phyloP scores from a whole-genome alignment of 64 coral and sea anemone species.

The Dendronephthya gigantea region DNA sequence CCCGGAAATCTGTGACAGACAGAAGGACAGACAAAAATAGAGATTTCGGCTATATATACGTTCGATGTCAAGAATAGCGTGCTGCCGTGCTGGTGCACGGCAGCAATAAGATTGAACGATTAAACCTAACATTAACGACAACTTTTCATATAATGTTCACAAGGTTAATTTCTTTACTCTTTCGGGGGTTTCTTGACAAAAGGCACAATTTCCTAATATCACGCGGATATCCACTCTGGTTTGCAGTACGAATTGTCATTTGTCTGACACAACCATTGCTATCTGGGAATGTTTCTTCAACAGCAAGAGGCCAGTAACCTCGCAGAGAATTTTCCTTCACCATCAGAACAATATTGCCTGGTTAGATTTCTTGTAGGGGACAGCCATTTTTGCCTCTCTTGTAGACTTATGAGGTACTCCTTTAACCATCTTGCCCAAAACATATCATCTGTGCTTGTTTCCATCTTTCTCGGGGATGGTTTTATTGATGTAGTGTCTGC shows the following conservation, averaged over 20 bases:
- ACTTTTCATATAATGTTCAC: too few relatives aligned
- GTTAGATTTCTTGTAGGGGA: neutral
- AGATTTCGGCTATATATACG: too few relatives aligned
- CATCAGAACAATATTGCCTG: neutral
- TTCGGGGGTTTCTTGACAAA: too few relatives aligned
- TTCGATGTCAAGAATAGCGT: too few relatives aligned
- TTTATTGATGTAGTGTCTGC: neutral
- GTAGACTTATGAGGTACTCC: slow-evolving; percentile 6
- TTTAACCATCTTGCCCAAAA: slow-evolving; percentile 24
- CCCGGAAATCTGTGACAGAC: too few relatives aligned
- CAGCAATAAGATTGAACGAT: too few relatives aligned
- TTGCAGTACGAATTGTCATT: neutral
- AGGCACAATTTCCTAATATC: slow-evolving; percentile 24
- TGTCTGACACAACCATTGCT: neutral
- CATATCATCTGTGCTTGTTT: neutral
- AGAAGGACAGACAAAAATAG: too few relatives aligned
- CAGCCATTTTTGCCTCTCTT: slow-evolving; percentile 18
- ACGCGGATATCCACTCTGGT: neutral
- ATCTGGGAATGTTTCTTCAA: slow-evolving; percentile 13
- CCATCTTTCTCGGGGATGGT: neutral
- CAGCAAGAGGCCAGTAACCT: neutral
- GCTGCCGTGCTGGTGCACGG: too few relatives aligned
- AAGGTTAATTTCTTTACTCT: too few relatives aligned
- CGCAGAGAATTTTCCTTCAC: neutral
- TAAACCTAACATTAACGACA: too few relatives aligned